Percentiles rank a stretch among this genome's conserved stretches.
phyloP scores from a whole-genome alignment of 1,140 invertebrate genomes.

The Bombus haemorrhoidalis region DNA sequence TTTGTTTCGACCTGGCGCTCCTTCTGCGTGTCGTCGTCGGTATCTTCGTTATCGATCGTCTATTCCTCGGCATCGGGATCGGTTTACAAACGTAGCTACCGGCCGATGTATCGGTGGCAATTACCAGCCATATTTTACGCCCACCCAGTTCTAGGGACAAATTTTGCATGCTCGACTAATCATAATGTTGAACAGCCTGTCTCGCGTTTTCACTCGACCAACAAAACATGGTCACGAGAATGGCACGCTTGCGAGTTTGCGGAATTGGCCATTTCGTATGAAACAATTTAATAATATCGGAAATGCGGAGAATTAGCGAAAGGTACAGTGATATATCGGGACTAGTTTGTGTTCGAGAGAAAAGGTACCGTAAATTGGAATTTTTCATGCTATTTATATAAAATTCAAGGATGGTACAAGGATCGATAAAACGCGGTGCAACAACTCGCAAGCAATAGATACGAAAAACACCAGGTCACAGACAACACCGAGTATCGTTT shows the following conservation, averaged over 20 bases:
- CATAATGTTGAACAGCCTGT: constrained; percentile 23
- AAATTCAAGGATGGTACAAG: no score
- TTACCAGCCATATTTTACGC: constrained; percentile 36
- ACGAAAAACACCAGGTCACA: no score
- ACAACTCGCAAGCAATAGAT: no score
- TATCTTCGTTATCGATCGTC: constrained; percentile 29
- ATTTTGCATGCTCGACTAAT: constrained; percentile 42
- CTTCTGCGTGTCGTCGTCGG: neutral
- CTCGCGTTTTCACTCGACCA: constrained; percentile 3
- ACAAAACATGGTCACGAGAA: neutral
- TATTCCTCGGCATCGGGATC: constrained; percentile 11
- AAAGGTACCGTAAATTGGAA: no score
- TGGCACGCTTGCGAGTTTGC: neutral
- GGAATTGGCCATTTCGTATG: no score
- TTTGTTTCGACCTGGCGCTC: neutral
- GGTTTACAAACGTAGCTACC: constrained; percentile 29
- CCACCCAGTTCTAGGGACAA: constrained; percentile 16
- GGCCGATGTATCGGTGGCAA: neutral
- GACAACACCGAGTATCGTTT: no score
- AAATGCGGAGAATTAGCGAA: no score
- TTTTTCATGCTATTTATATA: no score
- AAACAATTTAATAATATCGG: no score
- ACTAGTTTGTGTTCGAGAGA: no score
- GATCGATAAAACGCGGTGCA: no score
- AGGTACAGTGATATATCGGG: no score